Conservation (phyloP, 1,140 invertebrate genomes). For the Drosophila leontia region DNA sequence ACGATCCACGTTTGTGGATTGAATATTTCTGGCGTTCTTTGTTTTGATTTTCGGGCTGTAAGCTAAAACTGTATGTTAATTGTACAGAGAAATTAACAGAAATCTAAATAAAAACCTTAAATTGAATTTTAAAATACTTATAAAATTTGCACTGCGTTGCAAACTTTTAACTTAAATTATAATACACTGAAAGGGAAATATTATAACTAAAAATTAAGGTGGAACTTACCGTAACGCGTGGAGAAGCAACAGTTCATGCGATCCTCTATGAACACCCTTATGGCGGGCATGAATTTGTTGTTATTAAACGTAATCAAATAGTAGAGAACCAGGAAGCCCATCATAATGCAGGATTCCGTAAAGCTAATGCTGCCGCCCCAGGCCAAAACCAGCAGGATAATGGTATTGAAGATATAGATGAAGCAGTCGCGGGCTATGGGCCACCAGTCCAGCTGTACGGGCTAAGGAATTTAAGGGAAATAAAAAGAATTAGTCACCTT, state of each 20-base stretch:
- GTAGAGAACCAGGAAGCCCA: slow-evolving; percentile 90
- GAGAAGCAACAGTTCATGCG: slow-evolving; percentile 81
- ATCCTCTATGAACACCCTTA: slow-evolving; percentile 81
- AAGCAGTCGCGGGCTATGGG: slow-evolving; percentile 93
- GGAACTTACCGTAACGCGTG: slow-evolving; percentile 72
- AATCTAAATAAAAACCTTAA: too few relatives aligned
- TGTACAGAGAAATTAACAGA: too few relatives aligned
- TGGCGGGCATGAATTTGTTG: slow-evolving; percentile 85
- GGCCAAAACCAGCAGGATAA: slow-evolving; percentile 90
- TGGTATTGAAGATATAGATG: slow-evolving; percentile 92
- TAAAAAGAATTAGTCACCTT: neutral
- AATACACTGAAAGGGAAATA: too few relatives aligned
- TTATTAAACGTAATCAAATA: slow-evolving; percentile 87
- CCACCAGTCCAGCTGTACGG: slow-evolving; percentile 92
- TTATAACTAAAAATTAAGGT: too few relatives aligned
- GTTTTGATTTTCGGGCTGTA: too few relatives aligned
- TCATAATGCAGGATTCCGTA: slow-evolving; percentile 90
- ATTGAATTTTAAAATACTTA: too few relatives aligned
- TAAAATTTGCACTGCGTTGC: too few relatives aligned
- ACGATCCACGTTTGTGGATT: too few relatives aligned
- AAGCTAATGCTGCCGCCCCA: slow-evolving; percentile 92
- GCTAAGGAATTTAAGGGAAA: slow-evolving; percentile 85
- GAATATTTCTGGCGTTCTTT: too few relatives aligned
- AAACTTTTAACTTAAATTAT: too few relatives aligned
- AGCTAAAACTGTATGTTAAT: too few relatives aligned